A percentile compares a stretch with the other conserved stretches of the same genome.
These are phyloP conservation scores for Crypturellus undulatus DNA, from an alignment of 2,113 vertebrate genomes.

Conservation along the genomic window DNA sequence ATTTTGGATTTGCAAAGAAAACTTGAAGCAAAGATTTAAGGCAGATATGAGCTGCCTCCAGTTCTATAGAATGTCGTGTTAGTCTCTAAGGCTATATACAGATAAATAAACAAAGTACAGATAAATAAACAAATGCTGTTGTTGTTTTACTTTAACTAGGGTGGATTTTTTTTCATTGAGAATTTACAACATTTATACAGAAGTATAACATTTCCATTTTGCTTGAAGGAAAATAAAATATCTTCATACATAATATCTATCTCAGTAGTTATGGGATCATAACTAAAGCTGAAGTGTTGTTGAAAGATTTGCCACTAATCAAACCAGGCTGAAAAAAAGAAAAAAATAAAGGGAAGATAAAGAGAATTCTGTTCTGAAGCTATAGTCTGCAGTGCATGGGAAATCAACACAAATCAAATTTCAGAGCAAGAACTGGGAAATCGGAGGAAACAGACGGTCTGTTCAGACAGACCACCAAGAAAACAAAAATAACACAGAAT, in stretches of 20 bases:
- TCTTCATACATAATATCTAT: rapidly evolving
- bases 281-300: background rate
- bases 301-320: background rate
- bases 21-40: background rate
- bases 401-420: background rate
- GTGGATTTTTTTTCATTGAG: background rate
- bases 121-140: too few relatives aligned
- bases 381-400: background rate
- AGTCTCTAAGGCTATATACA: background rate
- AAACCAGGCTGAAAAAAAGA: background rate
- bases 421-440: background rate
- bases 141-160: background rate
- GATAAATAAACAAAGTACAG: background rate
- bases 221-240: background rate
- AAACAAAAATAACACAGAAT: background rate
- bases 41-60: rapidly evolving
- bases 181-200: background rate
- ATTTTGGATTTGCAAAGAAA: background rate
- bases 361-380: background rate
- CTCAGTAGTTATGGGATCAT: background rate
- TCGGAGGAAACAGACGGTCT: background rate
- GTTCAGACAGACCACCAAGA: background rate
- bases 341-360: background rate
- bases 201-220: background rate
- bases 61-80: background rate